Evolutionary conservation across 2,797 vertebrate species (phyloP).

Genomic region (Muscicapa comitata): DNA sequence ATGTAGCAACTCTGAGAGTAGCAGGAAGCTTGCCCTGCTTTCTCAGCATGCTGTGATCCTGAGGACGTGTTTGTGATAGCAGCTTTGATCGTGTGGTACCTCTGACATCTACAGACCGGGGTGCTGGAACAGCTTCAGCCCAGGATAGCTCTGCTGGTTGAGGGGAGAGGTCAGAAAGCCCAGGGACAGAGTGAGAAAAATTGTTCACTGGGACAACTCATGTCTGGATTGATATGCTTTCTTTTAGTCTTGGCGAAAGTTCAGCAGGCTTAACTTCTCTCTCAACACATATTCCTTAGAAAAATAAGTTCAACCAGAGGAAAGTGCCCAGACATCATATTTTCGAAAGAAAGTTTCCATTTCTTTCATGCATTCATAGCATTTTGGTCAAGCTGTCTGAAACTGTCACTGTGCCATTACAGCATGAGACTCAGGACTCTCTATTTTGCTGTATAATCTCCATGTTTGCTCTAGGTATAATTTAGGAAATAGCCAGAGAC

Average conservation of each 20-base stretch:
- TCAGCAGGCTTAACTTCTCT: constrained; percentile 30
- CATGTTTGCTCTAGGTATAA: not conserved
- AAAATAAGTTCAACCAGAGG: constrained; percentile 37
- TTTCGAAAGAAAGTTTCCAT: constrained; percentile 50
- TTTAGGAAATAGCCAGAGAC: not conserved
- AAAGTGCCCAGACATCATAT: constrained; percentile 40
- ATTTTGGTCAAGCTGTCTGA: constrained; percentile 22
- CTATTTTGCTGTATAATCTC: not conserved
- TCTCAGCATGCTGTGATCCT: not conserved
- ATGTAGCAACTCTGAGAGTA: not conserved
- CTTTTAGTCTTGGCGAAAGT: constrained; percentile 45
- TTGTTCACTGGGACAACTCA: not conserved
- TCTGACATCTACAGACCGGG: not conserved
- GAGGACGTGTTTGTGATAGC: not conserved
- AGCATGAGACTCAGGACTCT: not conserved
- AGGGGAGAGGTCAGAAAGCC: constrained; percentile 35
- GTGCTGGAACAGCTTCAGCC: not conserved
- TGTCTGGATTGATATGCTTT: constrained; percentile 13
- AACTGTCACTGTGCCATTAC: not conserved
- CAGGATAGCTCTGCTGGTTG: not conserved
- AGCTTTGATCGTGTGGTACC: not conserved
- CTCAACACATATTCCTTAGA: constrained; percentile 12
- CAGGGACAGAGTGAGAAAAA: not conserved
- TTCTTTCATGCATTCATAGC: constrained; percentile 17
- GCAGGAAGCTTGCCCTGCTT: not conserved